Evolutionary conservation across 2,113 vertebrate genomes (phyloP).

Genomic region (Arothron firmamentum): DNA sequence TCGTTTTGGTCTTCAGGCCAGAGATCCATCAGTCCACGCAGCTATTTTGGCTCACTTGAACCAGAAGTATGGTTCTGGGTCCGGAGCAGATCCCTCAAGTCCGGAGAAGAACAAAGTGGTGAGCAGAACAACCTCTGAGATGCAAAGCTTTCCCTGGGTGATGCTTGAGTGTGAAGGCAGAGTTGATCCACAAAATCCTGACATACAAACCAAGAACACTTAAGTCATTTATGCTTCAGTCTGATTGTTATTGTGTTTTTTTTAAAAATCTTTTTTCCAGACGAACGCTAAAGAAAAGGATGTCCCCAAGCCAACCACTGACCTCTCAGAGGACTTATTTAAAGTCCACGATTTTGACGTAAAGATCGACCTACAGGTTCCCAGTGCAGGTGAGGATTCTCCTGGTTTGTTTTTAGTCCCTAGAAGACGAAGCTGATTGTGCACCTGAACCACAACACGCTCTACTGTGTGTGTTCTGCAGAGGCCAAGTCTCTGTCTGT

Average conservation of each 20-base stretch:
- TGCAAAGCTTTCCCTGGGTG: too few relatives aligned
- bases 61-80: constrained; percentile 95
- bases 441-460: not conserved
- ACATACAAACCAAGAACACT: too few relatives aligned
- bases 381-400: constrained; percentile 84
- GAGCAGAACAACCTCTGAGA: constrained; percentile 25
- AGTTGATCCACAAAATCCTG: too few relatives aligned
- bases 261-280: constrained; percentile 34
- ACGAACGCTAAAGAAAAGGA: constrained; percentile 86
- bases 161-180: too few relatives aligned
- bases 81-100: constrained; percentile 58
- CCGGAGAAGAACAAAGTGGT: constrained; percentile 82
- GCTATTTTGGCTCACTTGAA: constrained; percentile 96
- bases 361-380: constrained; percentile 98
- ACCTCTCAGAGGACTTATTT: constrained; percentile 98
- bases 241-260: too few relatives aligned
- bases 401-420: not conserved
- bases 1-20: constrained; percentile 75
- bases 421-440: not conserved
- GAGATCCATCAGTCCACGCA: constrained; percentile 97
- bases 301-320: constrained; percentile 86
- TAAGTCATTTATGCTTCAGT: too few relatives aligned
- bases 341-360: constrained; percentile 99
- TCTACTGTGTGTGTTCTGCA: constrained; percentile 49
- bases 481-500: constrained; percentile 96